Conservation (phyloP, 53 echinoderm and acorn worm genomes). For the Stichopus horrens region DNA sequence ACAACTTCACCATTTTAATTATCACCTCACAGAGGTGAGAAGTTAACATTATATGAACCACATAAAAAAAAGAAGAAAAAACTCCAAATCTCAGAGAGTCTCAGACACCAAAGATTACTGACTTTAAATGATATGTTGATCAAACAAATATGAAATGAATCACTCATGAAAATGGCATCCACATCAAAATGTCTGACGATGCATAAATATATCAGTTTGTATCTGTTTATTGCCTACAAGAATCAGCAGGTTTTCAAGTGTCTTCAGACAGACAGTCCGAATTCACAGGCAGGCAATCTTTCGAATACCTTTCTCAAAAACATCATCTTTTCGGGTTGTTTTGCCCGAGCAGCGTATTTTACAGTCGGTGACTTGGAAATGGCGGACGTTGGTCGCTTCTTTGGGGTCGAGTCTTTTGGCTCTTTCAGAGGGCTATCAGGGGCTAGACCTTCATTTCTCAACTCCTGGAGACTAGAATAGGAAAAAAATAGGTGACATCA, state of each 20-base stretch:
- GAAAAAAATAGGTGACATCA: background rate
- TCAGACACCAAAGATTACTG: too few relatives aligned
- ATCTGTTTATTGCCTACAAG: too few relatives aligned
- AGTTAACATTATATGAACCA: background rate
- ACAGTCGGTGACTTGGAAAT: constrained; percentile 89
- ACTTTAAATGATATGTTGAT: too few relatives aligned
- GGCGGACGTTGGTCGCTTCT: constrained; percentile 68
- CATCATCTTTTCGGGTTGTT: constrained; percentile 88
- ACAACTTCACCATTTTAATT: background rate
- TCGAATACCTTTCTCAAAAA: constrained; percentile 85
- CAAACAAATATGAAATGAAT: too few relatives aligned
- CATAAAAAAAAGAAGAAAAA: too few relatives aligned
- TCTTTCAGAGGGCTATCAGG: constrained; percentile 85
- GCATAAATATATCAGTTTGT: too few relatives aligned
- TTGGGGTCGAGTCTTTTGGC: constrained; percentile 62
- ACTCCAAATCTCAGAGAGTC: too few relatives aligned
- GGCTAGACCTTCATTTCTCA: constrained; percentile 61
- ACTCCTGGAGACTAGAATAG: constrained; percentile 73
- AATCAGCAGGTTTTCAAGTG: too few relatives aligned
- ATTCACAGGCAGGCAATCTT: too few relatives aligned
- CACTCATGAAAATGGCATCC: too few relatives aligned
- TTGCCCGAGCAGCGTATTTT: constrained; percentile 92
- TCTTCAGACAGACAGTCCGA: too few relatives aligned
- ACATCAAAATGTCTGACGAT: too few relatives aligned
- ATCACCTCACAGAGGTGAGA: background rate